Evolutionary conservation across 1,140 invertebrate genomes (phyloP).

Genomic region (Listronotus oregonensis): DNA sequence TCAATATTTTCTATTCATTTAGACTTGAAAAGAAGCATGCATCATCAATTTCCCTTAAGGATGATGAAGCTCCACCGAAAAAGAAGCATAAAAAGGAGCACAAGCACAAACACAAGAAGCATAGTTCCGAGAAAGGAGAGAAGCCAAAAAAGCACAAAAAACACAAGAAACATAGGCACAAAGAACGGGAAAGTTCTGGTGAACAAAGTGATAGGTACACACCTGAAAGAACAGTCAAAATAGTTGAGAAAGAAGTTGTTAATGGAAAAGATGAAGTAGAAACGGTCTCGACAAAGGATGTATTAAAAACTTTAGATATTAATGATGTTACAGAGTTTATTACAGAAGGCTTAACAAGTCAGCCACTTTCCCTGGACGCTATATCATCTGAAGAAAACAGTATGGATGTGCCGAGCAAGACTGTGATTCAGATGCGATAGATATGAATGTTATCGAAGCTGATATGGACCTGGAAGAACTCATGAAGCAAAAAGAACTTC

Average conservation of each 20-base stretch:
- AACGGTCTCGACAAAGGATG: not conserved
- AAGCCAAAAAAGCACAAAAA: constrained; percentile 54
- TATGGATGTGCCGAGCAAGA: constrained; percentile 70
- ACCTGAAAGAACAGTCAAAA: constrained; percentile 45
- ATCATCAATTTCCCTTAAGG: not conserved
- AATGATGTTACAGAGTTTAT: constrained; percentile 48
- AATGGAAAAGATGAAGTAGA: constrained; percentile 30
- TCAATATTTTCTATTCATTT: not conserved
- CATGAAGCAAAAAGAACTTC: constrained; percentile 82
- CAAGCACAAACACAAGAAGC: constrained; percentile 56
- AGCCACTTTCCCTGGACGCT: constrained; percentile 60
- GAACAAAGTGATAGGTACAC: constrained; percentile 52
- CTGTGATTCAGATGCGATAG: constrained; percentile 72
- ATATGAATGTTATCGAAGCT: constrained; percentile 78
- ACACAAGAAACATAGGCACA: constrained; percentile 54
- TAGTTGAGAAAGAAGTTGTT: constrained; percentile 9
- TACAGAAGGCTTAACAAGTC: constrained; percentile 42
- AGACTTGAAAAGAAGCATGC: constrained; percentile 8
- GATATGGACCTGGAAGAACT: constrained; percentile 86
- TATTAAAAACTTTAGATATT: constrained; percentile 12
- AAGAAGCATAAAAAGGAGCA: constrained; percentile 55
- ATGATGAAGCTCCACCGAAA: constrained; percentile 29
- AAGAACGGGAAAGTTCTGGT: constrained; percentile 35
- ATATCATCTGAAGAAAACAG: constrained; percentile 67
- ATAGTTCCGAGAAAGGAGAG: constrained; percentile 46